These are phyloP conservation scores for Piprites chloris DNA, from an alignment of 2,113 vertebrate genomes.

Conservation along the genomic window DNA sequence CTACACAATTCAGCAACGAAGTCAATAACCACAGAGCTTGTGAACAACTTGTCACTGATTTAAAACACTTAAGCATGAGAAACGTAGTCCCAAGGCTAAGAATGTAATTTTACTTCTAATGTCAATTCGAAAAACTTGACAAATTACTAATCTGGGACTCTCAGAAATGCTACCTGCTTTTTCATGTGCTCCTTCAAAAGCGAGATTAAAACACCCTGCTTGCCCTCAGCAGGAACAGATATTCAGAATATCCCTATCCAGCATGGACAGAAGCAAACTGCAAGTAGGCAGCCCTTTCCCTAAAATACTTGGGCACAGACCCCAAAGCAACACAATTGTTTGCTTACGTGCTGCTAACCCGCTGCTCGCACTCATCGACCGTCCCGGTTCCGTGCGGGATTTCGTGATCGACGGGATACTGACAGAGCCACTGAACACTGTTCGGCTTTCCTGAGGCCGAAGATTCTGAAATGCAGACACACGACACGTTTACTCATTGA, in stretches of 20 bases:
- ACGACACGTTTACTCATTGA: background rate
- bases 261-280: background rate
- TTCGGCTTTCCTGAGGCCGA: constrained; percentile 90
- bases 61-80: background rate
- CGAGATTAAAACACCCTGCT: background rate
- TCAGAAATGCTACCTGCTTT: background rate
- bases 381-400: constrained; percentile 89
- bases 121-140: background rate
- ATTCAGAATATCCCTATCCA: background rate
- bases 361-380: constrained; percentile 98
- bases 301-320: background rate
- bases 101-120: background rate
- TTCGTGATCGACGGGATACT: constrained; percentile 96
- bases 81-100: background rate
- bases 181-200: background rate
- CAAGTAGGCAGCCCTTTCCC: background rate
- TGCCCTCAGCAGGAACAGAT: background rate
- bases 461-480: constrained; percentile 81
- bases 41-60: background rate
- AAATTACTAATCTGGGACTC: background rate
- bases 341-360: constrained; percentile 92
- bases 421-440: constrained; percentile 94
- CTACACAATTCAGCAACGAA: background rate
- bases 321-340: background rate
- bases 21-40: background rate